A percentile compares a stretch with the other conserved stretches of the same genome.
Conservation (phyloP, 2,113 vertebrate species). For the Picathartes gymnocephalus region DNA sequence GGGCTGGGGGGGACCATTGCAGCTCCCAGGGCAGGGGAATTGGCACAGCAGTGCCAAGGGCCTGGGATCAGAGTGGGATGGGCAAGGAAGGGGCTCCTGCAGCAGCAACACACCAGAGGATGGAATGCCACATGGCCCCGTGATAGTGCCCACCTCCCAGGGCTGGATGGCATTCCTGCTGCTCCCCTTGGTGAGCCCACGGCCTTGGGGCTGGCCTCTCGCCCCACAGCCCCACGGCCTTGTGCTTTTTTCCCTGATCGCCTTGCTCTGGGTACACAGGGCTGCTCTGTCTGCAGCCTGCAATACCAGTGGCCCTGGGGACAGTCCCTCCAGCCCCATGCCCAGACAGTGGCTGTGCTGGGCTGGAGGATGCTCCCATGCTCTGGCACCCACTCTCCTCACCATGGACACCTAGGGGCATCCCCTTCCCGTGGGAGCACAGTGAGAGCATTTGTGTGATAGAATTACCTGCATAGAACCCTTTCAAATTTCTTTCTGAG, state of each 20-base stretch:
- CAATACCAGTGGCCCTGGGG: background rate
- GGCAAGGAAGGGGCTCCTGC: background rate
- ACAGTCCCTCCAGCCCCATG: background rate
- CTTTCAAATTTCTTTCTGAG: background rate
- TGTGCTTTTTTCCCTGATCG: background rate
- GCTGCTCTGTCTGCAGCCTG: background rate
- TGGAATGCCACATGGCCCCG: fast-evolving
- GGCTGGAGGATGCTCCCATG: background rate
- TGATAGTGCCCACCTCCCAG: background rate
- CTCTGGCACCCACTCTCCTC: background rate
- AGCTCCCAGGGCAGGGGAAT: background rate
- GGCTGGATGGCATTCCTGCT: background rate
- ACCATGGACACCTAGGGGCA: fast-evolving
- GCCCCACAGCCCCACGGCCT: fast-evolving
- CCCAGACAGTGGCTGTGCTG: background rate
- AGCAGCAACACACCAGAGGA: background rate
- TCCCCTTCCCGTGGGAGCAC: background rate
- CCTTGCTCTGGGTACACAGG: fast-evolving
- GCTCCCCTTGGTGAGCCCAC: background rate
- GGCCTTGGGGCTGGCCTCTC: background rate
- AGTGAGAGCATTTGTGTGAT: background rate
- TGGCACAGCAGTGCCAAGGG: fast-evolving
- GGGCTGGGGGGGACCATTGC: background rate
- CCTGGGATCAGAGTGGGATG: background rate
- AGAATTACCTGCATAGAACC: background rate